Evolutionary conservation across 2,797 vertebrate species (phyloP).

Genomic region (Lophius americanus): DNA sequence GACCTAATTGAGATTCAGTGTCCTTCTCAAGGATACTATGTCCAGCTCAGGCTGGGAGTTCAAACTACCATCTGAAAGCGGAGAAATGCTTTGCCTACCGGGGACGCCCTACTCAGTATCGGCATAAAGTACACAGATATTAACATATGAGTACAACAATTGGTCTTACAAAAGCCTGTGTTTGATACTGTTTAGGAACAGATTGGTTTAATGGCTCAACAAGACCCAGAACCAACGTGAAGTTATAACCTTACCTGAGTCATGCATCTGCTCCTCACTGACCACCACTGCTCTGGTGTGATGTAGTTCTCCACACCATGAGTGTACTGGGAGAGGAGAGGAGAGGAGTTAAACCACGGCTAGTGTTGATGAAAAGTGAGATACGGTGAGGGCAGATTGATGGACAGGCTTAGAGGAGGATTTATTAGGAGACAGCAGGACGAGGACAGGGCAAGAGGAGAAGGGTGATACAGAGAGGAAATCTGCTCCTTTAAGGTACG

Average conservation of each 20-base stretch:
- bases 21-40: too few species aligned
- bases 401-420: constrained; percentile 12
- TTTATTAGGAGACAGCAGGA: neutral
- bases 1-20: too few species aligned
- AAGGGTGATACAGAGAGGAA: neutral
- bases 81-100: too few species aligned
- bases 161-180: neutral
- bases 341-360: constrained; percentile 3
- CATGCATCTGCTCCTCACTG: constrained; percentile 46
- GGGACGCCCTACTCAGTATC: too few species aligned
- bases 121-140: too few species aligned
- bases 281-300: constrained; percentile 73
- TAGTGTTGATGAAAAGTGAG: constrained; percentile 16
- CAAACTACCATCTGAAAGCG: too few species aligned
- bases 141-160: too few species aligned
- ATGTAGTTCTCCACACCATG: constrained; percentile 71
- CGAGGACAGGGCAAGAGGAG: neutral
- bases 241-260: constrained; percentile 53
- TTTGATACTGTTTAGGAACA: neutral
- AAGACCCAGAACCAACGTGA: neutral
- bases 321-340: constrained; percentile 46
- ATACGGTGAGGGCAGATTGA: neutral
- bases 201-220: neutral
- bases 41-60: too few species aligned
- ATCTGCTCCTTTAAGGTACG: constrained; percentile 4